These are phyloP conservation scores for Ommatoiulus sabulosus DNA, from an alignment of 2,888 invertebrate species.

Conservation along the genomic window DNA sequence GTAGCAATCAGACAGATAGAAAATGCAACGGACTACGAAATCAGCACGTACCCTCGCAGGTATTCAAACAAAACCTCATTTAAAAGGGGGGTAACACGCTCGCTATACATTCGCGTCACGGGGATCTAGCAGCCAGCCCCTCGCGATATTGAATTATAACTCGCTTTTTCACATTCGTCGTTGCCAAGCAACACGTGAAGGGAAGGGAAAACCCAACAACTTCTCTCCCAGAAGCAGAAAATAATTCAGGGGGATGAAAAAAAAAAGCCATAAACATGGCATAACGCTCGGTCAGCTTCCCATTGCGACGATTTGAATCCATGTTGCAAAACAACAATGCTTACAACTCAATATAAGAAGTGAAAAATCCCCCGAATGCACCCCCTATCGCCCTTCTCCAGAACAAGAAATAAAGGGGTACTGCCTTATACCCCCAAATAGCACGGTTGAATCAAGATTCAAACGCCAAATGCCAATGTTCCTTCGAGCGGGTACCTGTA, in stretches of 20 bases:
- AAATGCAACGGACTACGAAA: conserved; percentile 29
- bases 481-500: neutral
- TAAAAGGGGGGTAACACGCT: neutral
- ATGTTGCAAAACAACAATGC: conserved; percentile 34
- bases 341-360: conserved; percentile 25
- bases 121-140: neutral
- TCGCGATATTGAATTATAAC: conserved; percentile 3
- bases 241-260: conserved; percentile 7
- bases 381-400: neutral
- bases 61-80: conserved; percentile 39
- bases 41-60: conserved; percentile 27
- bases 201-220: conserved; percentile 1
- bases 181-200: conserved; percentile 19
- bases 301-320: conserved; percentile 30
- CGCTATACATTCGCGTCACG: neutral
- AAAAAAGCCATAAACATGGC: conserved; percentile 26
- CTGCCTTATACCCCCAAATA: neutral
- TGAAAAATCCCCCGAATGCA: neutral
- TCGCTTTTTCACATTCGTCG: neutral
- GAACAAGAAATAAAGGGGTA: neutral
- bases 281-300: conserved; percentile 30
- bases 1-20: neutral
- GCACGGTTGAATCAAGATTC: neutral
- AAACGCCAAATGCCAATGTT: conserved; percentile 17
- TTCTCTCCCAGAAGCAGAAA: neutral